phyloP scores from a whole-genome alignment of 2,888 invertebrate genomes.

The Drosophila atroscutellata region DNA sequence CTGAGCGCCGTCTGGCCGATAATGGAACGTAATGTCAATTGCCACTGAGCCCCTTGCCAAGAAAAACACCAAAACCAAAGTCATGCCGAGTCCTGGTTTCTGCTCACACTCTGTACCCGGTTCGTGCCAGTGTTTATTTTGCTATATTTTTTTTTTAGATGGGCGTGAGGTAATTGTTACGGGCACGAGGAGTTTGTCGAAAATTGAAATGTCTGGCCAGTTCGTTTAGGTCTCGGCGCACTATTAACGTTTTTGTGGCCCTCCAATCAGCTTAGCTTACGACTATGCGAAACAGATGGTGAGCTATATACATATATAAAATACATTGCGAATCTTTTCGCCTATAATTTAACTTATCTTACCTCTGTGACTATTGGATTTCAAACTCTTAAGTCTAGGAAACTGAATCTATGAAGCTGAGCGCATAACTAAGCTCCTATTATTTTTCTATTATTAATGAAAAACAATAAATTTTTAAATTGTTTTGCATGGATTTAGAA shows the following conservation, averaged over 20 bases:
- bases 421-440: too few species aligned
- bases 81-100: slow-evolving; percentile 24
- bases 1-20: slow-evolving; percentile 36
- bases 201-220: slow-evolving; percentile 41
- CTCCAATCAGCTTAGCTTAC: slow-evolving; percentile 17
- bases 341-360: neutral
- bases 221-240: slow-evolving; percentile 12
- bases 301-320: neutral
- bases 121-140: slow-evolving; percentile 4
- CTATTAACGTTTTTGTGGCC: slow-evolving; percentile 28
- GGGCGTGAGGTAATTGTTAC: slow-evolving; percentile 23
- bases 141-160: neutral
- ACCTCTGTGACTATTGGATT: neutral
- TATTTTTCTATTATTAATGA: too few species aligned
- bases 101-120: neutral
- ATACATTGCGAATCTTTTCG: neutral
- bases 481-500: neutral
- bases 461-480: neutral
- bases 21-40: slow-evolving; percentile 51
- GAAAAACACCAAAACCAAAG: slow-evolving; percentile 40
- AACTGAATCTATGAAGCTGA: neutral
- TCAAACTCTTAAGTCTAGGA: neutral
- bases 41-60: slow-evolving; percentile 24
- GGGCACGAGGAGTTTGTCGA: slow-evolving; percentile 1
- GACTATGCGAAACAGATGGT: slow-evolving; percentile 12